Base-by-base conservation (phyloP, 2,888 invertebrate genomes). In the Halictus quadricinctus region DNA sequence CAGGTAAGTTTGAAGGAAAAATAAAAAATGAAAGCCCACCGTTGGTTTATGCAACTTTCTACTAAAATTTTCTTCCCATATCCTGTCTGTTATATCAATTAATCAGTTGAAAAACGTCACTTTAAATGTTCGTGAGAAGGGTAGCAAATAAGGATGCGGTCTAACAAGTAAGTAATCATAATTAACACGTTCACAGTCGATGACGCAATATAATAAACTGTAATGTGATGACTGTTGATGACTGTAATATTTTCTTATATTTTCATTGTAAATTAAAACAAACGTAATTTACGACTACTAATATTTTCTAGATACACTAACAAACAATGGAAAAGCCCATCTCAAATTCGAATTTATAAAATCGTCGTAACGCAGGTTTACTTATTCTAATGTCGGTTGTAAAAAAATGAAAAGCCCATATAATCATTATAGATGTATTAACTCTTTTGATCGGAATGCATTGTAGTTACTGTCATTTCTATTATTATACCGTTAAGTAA, bases 151-250 rank as follows among this genome's bases (percentile, higher is more conserved):
- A 70, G 41, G 69, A 70, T 41, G 21, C 41, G 41, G 36, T 41
- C 41, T 21, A 70, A 69, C 69, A 69, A 18, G 69, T 69, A 69
- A 69, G 66, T 69, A 69, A 69, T 69, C 25, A 12, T 60, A 25
- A 54, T 54, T 54, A 54, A 54, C 21, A 54, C 8, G n/a, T 54
- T 54, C 54, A 54, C 54, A 64, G 64, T 29, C 15, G 64, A 1
- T 29, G 29, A 29, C 29, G 64, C 7, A 29, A 7, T 64, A 64
- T 64, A 15, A 13, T 64, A 29, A 64, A 64, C 64, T 64, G 29
- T 64, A 29, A 64, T 3, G 13, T 13, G 60, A 64, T 13, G 25
- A 13, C 29, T 29, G 29, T 25, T 58, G 58, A 5, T 60, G 60
- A 60, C 60, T 60, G 25, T 25, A 29, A 64, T 64, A 7, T 29